Evolutionary conservation across 2,888 invertebrate species (phyloP), one percentile per base, ranked within the genome.

Genomic region (Aporophyla nigra): DNA sequence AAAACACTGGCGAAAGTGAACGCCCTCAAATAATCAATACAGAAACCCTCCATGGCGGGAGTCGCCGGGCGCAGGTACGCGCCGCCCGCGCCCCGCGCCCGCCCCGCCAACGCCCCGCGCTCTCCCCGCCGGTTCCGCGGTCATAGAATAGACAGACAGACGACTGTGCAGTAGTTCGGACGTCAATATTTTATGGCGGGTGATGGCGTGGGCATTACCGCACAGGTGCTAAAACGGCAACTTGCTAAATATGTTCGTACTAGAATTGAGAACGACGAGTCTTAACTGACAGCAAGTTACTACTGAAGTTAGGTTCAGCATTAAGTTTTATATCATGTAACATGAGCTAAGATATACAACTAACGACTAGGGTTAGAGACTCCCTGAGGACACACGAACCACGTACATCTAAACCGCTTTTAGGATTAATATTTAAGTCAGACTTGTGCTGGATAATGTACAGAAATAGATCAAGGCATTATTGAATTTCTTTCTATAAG

Each of bases 1-100:
- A 96, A 96, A 96, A 96, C 96, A 95, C 94, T 94, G 95, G 95
- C 94, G 96, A 96, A 96, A 96, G 96, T 96, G 96, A 96, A 95
- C 95, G 94, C 90, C 92, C 92, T 89, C 88, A 90, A 90, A 91
- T 92, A 92, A 92, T 92, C 92, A 91, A 92, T 92, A 92, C 91
- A 81, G 87, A 88, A 87, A 90, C 90, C 90, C 90, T 90, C 91
- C 88, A 89, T 88, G 86, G 84, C 88, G 90, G 90, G 89, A 88
- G 88, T 86, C 91, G 90, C 90, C 91, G 92, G 93, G 94, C 95
- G 95, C 95, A 95, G 96, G 95, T 95, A 94, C 92, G 90, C 83
- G 86, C 88, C 91, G 89, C 90, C 90, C 86, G 89, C 86, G 89
- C 85, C 86, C 88, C 89, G 88, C 90, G 76, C 79, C 87, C 78